phyloP scores from a whole-genome alignment of 92 coral and sea anemone species.

The Pocillopora grandis region DNA sequence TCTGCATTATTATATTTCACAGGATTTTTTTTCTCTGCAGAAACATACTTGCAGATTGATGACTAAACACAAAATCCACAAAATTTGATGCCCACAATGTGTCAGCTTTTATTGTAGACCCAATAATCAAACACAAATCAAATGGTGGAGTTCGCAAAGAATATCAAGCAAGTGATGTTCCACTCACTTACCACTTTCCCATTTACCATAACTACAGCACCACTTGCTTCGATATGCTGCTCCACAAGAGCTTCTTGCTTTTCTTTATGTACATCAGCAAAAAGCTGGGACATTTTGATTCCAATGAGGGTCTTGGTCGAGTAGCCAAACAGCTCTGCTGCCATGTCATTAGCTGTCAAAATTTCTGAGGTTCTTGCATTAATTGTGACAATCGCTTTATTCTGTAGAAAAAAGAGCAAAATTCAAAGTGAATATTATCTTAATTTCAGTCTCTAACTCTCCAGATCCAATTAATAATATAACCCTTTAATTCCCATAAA shows the following conservation, averaged over 20 bases:
- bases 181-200: conserved; percentile 89
- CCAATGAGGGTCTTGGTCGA: conserved; percentile 85
- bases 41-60: too few relatives aligned
- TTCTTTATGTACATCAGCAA: conserved; percentile 80
- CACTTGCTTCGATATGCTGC: conserved; percentile 93
- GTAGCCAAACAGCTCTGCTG: conserved; percentile 83
- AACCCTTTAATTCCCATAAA: too few relatives aligned
- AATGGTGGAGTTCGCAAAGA: background rate
- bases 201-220: conserved; percentile 91
- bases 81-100: background rate
- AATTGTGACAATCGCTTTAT: conserved; percentile 94
- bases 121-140: too few relatives aligned
- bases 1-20: too few relatives aligned
- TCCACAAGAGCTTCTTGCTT: conserved; percentile 89
- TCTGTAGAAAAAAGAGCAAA: conserved; percentile 43
- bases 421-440: background rate
- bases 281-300: conserved; percentile 81
- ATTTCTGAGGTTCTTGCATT: conserved; percentile 97
- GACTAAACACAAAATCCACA: background rate
- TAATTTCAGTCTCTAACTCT: too few relatives aligned
- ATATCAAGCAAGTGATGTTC: background rate
- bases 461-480: too few relatives aligned
- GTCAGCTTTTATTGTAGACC: background rate
- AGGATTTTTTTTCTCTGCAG: too few relatives aligned
- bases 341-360: conserved; percentile 93